Percentiles rank a stretch among this genome's conserved stretches.
Evolutionary conservation across 2,888 invertebrate genomes (phyloP).

Genomic region (Nipponacmea schrenckii): DNA sequence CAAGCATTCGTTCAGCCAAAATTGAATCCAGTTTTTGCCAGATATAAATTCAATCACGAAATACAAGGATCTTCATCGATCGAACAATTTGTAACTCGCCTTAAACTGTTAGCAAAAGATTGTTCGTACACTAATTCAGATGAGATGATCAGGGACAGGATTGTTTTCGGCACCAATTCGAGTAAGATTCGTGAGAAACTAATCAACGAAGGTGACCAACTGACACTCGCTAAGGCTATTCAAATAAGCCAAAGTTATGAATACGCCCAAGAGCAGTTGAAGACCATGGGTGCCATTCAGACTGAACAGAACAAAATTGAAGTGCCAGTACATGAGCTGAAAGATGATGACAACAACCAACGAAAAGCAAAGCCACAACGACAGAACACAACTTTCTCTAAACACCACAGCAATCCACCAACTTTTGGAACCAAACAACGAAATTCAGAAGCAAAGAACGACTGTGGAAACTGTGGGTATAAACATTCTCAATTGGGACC

Average conservation of each 20-base stretch:
- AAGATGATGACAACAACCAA: conserved; percentile 20
- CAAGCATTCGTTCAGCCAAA: conserved; percentile 20
- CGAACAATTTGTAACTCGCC: background rate
- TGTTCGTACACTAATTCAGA: conserved; percentile 16
- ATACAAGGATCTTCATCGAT: background rate
- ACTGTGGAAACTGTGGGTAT: no score
- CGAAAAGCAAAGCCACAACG: conserved; percentile 12
- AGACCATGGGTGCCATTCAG: conserved; percentile 1
- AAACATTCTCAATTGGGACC: no score
- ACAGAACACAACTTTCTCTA: no score
- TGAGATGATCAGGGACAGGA: conserved; percentile 16
- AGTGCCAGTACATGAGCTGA: conserved; percentile 18
- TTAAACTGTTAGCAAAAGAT: conserved; percentile 17
- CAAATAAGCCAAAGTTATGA: background rate
- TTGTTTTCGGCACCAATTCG: background rate
- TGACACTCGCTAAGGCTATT: background rate
- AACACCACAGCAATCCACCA: no score
- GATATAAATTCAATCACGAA: conserved; percentile 16
- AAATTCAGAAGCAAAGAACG: no score
- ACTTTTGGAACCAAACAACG: no score
- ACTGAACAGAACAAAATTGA: conserved; percentile 23
- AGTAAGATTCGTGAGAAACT: background rate
- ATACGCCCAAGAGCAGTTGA: background rate
- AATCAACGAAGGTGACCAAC: background rate
- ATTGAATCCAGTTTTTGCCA: conserved; percentile 23